Base-by-base conservation (phyloP, 1,140 invertebrate species). In the Diachasmimorpha longicaudata region DNA sequence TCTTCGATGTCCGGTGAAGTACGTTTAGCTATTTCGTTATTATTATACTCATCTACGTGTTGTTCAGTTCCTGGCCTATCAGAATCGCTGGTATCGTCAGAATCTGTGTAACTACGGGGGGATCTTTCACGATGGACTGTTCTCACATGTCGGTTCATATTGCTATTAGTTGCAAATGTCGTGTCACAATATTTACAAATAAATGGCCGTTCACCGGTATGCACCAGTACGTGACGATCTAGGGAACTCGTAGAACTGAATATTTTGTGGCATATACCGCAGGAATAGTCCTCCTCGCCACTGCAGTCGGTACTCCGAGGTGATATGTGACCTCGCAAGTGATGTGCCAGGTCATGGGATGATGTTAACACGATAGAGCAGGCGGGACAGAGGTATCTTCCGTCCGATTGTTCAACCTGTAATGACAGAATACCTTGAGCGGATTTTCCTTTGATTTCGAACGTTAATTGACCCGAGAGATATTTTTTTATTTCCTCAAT, bases 141-240 rank as follows among this genome's bases (percentile, higher is more conserved):
- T 70, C 94, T 90, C 89, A 95, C 92, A 83, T 97, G 96, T 25
- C 95, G 89, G 82, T 96, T 95, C 94, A 97, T 96, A 85, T 96
- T 96, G 14, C 95, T 95, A 85, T 96, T 96, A 3, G 95, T 96
- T 37, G 94, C 96, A 87, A 97, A 97, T 3, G 94, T 92, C 86
- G 95, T 92, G 21, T 92, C 90, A 85, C 95, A 97, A 78, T 92
- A 91, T 80, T 92, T 92, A 86, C 96, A 97, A 80, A 93, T 93
- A 85, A 94, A 95, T 1, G 94, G 93, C 0, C 93, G 88, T 80
- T 95, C 93, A 0, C 93, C 93, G 1, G 93, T 93, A 82, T 95
- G 94, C 0, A 94, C 92, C 36, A 95, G 83, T 74, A 94, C 91
- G 87, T 96, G 94, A 0, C 94, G 90, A 80, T 95, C 94, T 79